Evolutionary conservation across 2,888 invertebrate species (phyloP).

Genomic region (Herminia tarsipennalis): DNA sequence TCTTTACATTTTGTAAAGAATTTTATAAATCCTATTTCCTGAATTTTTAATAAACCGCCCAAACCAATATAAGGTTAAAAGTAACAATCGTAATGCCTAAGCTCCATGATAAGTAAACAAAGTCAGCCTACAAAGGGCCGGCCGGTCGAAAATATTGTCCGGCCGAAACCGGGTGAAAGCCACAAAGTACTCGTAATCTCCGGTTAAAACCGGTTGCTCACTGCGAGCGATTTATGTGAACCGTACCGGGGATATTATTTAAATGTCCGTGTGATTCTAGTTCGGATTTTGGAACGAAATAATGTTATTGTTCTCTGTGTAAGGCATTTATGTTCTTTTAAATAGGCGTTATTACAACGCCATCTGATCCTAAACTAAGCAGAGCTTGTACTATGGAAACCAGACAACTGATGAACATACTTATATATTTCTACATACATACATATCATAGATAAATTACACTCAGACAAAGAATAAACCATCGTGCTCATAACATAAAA

Average conservation of each 20-base stretch:
- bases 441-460: too few species aligned
- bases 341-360: too few species aligned
- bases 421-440: too few species aligned
- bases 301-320: not conserved
- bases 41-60: not conserved
- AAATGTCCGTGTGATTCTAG: constrained; percentile 12
- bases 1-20: too few species aligned
- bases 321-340: too few species aligned
- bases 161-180: constrained; percentile 54
- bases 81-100: constrained; percentile 13
- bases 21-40: too few species aligned
- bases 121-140: constrained; percentile 41
- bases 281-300: not conserved
- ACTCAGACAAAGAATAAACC: too few species aligned
- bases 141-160: constrained; percentile 62
- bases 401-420: too few species aligned
- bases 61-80: constrained; percentile 9
- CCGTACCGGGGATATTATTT: constrained; percentile 20
- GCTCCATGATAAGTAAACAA: constrained; percentile 32
- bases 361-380: too few species aligned
- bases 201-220: constrained; percentile 52
- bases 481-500: too few species aligned
- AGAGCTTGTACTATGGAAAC: too few species aligned
- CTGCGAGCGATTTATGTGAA: constrained; percentile 45
- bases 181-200: constrained; percentile 71